phyloP scores from a whole-genome alignment of 2,888 invertebrate species.

The Clusia tigrina region DNA sequence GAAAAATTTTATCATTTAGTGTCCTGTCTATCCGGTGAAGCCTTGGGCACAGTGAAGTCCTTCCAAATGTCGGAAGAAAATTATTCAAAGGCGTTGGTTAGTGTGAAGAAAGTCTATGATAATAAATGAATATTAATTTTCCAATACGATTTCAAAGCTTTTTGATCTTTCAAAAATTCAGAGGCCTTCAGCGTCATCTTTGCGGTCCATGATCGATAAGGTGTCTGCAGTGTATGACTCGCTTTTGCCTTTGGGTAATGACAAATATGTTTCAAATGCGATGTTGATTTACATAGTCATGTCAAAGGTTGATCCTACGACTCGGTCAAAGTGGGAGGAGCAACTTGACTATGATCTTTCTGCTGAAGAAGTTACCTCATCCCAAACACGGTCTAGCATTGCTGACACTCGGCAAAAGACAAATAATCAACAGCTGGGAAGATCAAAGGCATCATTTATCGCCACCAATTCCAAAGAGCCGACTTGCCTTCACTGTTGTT shows the following conservation, averaged over 20 bases:
- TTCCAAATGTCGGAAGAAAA: no score
- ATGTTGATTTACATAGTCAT: conserved; percentile 9
- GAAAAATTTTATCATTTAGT: conserved; percentile 21
- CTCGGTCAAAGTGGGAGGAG: background rate
- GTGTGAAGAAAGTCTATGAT: no score
- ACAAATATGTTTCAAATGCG: conserved; percentile 6
- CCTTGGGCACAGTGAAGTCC: no score
- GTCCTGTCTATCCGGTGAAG: no score
- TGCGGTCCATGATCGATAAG: background rate
- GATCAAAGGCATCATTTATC: conserved; percentile 1
- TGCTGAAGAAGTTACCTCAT: background rate
- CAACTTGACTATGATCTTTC: background rate
- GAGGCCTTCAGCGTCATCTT: background rate
- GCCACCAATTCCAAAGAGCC: background rate
- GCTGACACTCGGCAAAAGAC: no score
- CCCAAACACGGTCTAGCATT: background rate
- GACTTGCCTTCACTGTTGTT: conserved; percentile 10
- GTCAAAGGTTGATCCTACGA: background rate
- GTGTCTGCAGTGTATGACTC: background rate
- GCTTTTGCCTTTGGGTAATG: conserved; percentile 3
- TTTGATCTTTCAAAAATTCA: background rate
- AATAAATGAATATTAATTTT: background rate
- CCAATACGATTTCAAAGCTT: background rate
- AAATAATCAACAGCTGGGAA: no score
- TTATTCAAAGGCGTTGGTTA: no score